Percentiles rank a stretch among this genome's conserved stretches.
Evolutionary conservation across 2,113 vertebrate genomes (phyloP).

Genomic region (Pseudorhombus dupliciocellatus): DNA sequence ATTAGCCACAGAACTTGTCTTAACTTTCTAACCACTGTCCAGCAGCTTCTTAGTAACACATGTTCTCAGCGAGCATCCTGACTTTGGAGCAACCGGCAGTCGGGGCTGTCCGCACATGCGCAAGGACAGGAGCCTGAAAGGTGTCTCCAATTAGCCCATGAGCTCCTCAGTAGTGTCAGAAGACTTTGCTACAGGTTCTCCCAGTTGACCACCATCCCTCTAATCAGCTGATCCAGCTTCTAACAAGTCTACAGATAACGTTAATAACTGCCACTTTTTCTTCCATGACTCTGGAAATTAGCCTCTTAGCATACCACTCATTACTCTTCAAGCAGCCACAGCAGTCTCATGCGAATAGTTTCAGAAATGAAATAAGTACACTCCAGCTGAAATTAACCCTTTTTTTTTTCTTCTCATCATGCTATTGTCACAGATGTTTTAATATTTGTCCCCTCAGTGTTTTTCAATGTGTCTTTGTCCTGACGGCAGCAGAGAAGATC

Average conservation of each 20-base stretch:
- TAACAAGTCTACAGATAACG: neutral
- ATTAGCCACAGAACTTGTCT: no score
- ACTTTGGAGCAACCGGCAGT: neutral
- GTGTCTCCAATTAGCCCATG: neutral
- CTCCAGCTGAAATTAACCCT: neutral
- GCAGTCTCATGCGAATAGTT: neutral
- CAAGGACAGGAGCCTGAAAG: neutral
- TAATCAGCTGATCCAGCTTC: neutral
- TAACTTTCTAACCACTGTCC: neutral
- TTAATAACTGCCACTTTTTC: neutral
- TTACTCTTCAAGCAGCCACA: neutral
- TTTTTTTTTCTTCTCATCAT: neutral
- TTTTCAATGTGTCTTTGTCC: neutral
- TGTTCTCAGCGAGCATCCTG: neutral
- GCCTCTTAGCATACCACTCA: slow-evolving; percentile 3
- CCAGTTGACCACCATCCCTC: neutral
- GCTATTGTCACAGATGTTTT: neutral
- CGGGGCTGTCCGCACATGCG: neutral
- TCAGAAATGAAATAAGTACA: neutral
- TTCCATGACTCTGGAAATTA: neutral
- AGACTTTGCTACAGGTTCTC: neutral
- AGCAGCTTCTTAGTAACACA: neutral
- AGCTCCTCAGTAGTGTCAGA: neutral
- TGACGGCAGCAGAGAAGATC: neutral
- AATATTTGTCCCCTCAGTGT: neutral